Base-by-base conservation (phyloP, 2,888 invertebrate species). In the Leptura quadrifasciata region DNA sequence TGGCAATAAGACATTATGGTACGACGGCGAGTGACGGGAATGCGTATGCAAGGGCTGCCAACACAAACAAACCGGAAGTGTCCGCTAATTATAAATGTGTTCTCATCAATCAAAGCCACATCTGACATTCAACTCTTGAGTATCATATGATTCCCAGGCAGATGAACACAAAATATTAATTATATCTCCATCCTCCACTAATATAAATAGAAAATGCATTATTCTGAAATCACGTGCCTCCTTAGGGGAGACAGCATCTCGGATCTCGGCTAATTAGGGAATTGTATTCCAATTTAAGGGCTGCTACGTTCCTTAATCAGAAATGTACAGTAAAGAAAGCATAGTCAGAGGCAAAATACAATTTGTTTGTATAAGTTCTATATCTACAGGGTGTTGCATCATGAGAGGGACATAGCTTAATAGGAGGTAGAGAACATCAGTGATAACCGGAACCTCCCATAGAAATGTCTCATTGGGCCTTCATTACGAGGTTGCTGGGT, bases 21-120 rank as follows among this genome's bases (percentile, higher is more conserved):
- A 69, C 69, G 76, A 31, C 75, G 84, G 80, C 86, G 88, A 88
- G 83, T 86, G 87, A 87, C 86, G 84, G 84, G 84, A 81, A 84
- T 85, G 85, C 84, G 84, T 81, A 81, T 79, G 77, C 81, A 83
- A 85, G 86, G 85, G 86, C 85, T 88, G 89, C 88, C 88, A 88
- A 88, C 88, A 86, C 83, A 88, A 88, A 88, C 88, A 88, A 84
- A 86, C 87, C 88, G 89, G 89, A 89, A 89, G 88, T 89, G 88
- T 88, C 88, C 88, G 88, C 89, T 90, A 89, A 89, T 89, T 89
- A 89, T 90, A 90, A 89, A 89, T 89, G 86, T 85, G 85, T 85
- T 84, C 87, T 88, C 89, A 90, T 89, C 89, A 90, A 90, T 90
- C 89, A 90, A 85, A 75, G 73, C 74, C 78, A 72, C 84, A 85